Evolutionary conservation across 2,888 invertebrate species (phyloP).

Genomic region (Trichopria drosophilae): DNA sequence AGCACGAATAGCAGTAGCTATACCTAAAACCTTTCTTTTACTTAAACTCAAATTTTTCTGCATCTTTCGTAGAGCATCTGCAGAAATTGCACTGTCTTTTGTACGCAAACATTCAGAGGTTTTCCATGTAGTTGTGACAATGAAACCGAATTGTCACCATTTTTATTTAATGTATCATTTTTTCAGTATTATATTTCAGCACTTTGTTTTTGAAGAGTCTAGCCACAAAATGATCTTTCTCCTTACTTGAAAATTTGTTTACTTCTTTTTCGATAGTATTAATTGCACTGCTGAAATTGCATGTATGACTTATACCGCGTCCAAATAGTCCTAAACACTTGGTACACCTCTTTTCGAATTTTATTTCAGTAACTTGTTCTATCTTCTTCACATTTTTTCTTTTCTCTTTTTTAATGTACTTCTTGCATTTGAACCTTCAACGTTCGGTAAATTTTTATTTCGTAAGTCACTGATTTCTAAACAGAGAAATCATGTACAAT

Average conservation of each 20-base stretch:
- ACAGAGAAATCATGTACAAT: too few species aligned
- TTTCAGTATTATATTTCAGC: background rate
- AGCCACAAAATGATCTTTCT: slow-evolving; percentile 8
- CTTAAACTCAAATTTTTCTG: slow-evolving; percentile 5
- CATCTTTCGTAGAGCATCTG: slow-evolving; percentile 7
- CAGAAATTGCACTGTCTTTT: slow-evolving; percentile 4
- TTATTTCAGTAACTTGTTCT: slow-evolving; percentile 5
- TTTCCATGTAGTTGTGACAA: slow-evolving; percentile 5
- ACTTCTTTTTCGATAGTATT: slow-evolving; percentile 2
- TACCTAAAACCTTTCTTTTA: slow-evolving; percentile 6
- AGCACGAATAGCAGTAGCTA: slow-evolving; percentile 8
- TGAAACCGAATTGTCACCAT: background rate
- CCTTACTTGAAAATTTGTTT: slow-evolving; percentile 5
- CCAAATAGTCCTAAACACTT: slow-evolving; percentile 5
- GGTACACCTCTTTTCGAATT: slow-evolving; percentile 5
- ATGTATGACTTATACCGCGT: slow-evolving; percentile 3
- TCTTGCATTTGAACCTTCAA: slow-evolving; percentile 3
- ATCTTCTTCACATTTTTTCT: slow-evolving; percentile 3
- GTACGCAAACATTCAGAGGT: slow-evolving; percentile 1
- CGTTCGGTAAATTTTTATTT: slow-evolving; percentile 5
- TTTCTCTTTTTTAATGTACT: slow-evolving; percentile 1
- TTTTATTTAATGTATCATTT: slow-evolving; percentile 7
- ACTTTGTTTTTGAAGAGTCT: slow-evolving; percentile 2
- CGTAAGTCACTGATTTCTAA: slow-evolving; percentile 2
- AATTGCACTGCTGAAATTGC: slow-evolving; percentile 4